phyloP scores from a whole-genome alignment of 2,113 vertebrate genomes.

The Prochilodus magdalenae region DNA sequence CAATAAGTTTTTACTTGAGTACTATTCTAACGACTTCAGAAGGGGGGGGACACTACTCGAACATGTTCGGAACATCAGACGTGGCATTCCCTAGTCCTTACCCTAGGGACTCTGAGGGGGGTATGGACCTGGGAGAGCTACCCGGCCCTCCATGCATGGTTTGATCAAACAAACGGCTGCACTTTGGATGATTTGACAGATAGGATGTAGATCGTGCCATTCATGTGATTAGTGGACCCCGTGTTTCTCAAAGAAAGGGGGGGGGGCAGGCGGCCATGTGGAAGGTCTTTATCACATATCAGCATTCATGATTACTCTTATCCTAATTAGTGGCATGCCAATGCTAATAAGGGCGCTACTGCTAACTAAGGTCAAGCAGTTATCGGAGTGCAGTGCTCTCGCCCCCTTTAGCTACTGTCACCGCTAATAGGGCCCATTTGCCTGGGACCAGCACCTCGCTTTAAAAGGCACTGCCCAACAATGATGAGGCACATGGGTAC shows the following conservation, averaged over 20 bases:
- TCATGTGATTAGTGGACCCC: conserved; percentile 51
- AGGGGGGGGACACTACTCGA: not conserved
- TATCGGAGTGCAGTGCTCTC: not conserved
- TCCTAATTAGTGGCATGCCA: conserved; percentile 17
- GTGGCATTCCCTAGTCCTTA: conserved; percentile 1
- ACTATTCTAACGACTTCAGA: too few species aligned
- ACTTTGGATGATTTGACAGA: conserved; percentile 64
- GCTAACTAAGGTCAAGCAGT: not conserved
- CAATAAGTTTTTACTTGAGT: not conserved
- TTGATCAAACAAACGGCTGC: conserved; percentile 69
- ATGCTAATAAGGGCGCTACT: not conserved
- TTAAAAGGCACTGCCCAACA: conserved; percentile 61
- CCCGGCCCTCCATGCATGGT: conserved; percentile 43
- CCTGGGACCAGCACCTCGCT: conserved; percentile 31
- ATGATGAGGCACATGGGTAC: conserved; percentile 65
- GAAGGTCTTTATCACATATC: conserved; percentile 30
- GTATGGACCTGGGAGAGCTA: conserved; percentile 22
- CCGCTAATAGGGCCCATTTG: conserved; percentile 49
- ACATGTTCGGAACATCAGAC: not conserved
- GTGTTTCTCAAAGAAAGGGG: conserved; percentile 61
- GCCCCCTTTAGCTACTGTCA: not conserved
- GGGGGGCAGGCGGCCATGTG: too few species aligned
- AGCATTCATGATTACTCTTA: conserved; percentile 63
- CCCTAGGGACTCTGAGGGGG: conserved; percentile 47
- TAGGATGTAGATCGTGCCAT: conserved; percentile 58